Evolutionary conservation across 2,888 invertebrate species (phyloP).

Genomic region (Acronicta aceris): DNA sequence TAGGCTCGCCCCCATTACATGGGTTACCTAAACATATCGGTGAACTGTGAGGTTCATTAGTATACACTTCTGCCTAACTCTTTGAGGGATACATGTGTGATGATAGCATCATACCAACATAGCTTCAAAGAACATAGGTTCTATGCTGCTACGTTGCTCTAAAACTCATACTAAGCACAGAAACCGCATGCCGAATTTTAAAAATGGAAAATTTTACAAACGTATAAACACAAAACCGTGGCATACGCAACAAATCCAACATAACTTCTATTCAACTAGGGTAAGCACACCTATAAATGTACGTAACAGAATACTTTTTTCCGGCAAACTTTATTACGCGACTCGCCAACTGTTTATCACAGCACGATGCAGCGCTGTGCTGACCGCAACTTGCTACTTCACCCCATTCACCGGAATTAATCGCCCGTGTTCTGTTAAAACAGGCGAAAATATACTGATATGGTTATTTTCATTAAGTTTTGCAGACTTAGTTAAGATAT

Average conservation of each 20-base stretch:
- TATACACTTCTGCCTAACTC: too few relatives aligned
- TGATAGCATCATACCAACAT: too few relatives aligned
- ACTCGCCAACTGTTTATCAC: conserved; percentile 60
- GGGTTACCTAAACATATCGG: too few relatives aligned
- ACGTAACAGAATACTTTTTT: conserved; percentile 56
- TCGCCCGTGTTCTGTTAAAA: conserved; percentile 53
- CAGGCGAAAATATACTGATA: conserved; percentile 49
- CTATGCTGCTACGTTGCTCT: too few relatives aligned
- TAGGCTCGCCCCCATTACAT: too few relatives aligned
- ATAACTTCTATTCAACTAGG: conserved; percentile 39
- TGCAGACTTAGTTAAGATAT: conserved; percentile 9
- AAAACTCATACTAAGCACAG: too few relatives aligned
- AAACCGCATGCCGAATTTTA: too few relatives aligned
- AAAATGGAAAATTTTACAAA: too few relatives aligned
- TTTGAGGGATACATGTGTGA: too few relatives aligned
- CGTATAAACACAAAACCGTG: too few relatives aligned
- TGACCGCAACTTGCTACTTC: conserved; percentile 62
- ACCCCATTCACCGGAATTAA: conserved; percentile 62
- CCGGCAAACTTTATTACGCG: conserved; percentile 50
- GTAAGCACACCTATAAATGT: conserved; percentile 58
- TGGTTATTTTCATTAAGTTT: conserved; percentile 33
- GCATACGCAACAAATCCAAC: background rate
- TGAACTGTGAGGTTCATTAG: too few relatives aligned
- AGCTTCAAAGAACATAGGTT: too few relatives aligned
- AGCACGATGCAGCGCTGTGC: conserved; percentile 52